phyloP scores from a whole-genome alignment of 1,140 invertebrate species.

The Metaphire vulgaris region DNA sequence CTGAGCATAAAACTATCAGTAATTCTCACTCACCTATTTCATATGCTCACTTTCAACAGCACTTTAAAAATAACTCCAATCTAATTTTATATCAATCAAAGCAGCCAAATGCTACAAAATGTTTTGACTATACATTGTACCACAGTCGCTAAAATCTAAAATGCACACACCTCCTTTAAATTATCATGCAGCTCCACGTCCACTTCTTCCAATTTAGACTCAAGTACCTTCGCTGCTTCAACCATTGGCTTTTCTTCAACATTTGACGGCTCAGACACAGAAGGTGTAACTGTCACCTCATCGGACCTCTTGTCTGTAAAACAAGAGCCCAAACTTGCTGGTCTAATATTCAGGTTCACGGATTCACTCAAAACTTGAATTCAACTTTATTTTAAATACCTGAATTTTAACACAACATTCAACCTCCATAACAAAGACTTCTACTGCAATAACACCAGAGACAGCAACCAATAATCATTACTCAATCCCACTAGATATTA shows the following conservation, averaged over 20 bases:
- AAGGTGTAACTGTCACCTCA: not conserved
- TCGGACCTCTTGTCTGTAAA: not conserved
- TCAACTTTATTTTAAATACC: not conserved
- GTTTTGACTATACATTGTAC: not conserved
- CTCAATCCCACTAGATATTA: no score
- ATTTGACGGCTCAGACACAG: not conserved
- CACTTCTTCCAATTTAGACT: not conserved
- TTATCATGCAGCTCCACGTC: not conserved
- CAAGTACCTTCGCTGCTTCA: not conserved
- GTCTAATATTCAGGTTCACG: not conserved
- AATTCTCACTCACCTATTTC: no score
- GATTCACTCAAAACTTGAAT: not conserved
- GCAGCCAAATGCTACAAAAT: not conserved
- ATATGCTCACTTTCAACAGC: no score
- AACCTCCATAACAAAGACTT: no score
- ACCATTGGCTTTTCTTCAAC: not conserved
- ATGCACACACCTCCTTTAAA: not conserved
- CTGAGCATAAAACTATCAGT: no score
- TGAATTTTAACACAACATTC: no score
- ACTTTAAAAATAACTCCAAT: not conserved
- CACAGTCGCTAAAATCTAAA: no score
- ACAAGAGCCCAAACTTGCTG: not conserved
- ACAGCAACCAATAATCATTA: no score
- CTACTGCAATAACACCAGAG: no score
- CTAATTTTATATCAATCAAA: not conserved